Evolutionary conservation across 1,140 invertebrate genomes (phyloP).

Genomic region (Leptinotarsa defecta): DNA sequence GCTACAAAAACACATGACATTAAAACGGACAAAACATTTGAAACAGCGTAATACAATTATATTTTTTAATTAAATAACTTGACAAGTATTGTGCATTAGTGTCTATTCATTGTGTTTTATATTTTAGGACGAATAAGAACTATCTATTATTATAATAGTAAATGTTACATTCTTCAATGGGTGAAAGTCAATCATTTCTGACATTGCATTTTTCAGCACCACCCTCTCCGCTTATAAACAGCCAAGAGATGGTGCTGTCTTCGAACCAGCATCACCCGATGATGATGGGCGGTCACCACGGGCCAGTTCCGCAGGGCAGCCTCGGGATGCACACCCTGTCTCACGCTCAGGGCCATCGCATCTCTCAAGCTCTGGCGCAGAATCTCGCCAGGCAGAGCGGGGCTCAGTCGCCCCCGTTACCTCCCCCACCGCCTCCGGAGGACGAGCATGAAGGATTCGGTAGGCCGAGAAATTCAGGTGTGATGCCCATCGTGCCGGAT

Average conservation of each 20-base stretch:
- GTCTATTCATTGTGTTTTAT: too few relatives aligned
- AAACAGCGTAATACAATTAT: too few relatives aligned
- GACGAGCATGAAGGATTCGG: conserved; percentile 77
- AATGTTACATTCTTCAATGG: too few relatives aligned
- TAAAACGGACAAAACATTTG: too few relatives aligned
- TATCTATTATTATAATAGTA: too few relatives aligned
- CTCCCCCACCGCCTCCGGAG: conserved; percentile 83
- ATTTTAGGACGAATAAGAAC: too few relatives aligned
- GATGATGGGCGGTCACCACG: conserved; percentile 50
- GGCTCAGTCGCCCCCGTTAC: conserved; percentile 76
- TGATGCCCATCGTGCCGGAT: conserved; percentile 82
- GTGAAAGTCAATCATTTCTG: too few relatives aligned
- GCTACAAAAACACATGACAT: too few relatives aligned
- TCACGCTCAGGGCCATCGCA: conserved; percentile 55
- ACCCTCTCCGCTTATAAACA: conserved; percentile 74
- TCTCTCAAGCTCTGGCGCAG: conserved; percentile 40
- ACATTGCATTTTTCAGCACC: conserved; percentile 63
- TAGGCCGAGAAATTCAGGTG: conserved; percentile 63
- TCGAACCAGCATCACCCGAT: conserved; percentile 49
- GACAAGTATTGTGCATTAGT: too few relatives aligned
- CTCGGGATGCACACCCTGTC: conserved; percentile 61
- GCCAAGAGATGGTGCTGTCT: conserved; percentile 56
- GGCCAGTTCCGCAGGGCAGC: conserved; percentile 53
- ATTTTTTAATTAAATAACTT: too few relatives aligned
- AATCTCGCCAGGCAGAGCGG: conserved; percentile 51